phyloP scores from a whole-genome alignment of 2,113 vertebrate genomes.

The Nyctibius bracteatus region DNA sequence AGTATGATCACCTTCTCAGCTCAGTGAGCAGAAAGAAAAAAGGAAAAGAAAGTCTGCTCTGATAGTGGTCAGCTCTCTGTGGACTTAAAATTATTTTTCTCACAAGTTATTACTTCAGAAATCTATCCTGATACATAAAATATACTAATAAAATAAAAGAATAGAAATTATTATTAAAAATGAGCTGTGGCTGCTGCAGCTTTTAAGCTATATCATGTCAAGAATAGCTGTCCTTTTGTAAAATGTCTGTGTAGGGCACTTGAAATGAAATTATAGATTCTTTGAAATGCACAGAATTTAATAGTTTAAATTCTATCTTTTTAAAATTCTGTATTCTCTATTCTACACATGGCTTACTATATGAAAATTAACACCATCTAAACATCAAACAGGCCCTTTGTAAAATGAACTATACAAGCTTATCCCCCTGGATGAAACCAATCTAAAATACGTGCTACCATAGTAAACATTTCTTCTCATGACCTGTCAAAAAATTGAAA shows the following conservation, averaged over 20 bases:
- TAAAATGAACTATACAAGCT: background rate
- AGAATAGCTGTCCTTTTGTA: background rate
- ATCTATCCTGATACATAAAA: background rate
- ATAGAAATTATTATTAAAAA: background rate
- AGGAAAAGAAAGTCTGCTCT: background rate
- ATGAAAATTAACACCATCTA: background rate
- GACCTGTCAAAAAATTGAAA: background rate
- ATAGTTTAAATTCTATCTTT: background rate
- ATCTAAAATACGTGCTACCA: background rate
- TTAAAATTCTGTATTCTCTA: background rate
- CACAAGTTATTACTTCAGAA: background rate
- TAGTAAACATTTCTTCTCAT: background rate
- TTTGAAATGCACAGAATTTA: background rate
- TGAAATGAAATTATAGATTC: background rate
- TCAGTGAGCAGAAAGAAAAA: background rate
- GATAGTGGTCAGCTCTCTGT: background rate
- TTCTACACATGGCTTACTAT: background rate
- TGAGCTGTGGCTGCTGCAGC: background rate
- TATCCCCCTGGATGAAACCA: background rate
- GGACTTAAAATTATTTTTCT: background rate
- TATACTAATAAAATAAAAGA: background rate
- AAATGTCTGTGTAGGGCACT: background rate
- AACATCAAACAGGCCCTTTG: background rate
- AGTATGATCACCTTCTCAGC: background rate
- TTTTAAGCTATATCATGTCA: background rate